These are phyloP conservation scores for Nomada hirtipes DNA, from an alignment of 2,888 invertebrate genomes.

Conservation along the genomic window DNA sequence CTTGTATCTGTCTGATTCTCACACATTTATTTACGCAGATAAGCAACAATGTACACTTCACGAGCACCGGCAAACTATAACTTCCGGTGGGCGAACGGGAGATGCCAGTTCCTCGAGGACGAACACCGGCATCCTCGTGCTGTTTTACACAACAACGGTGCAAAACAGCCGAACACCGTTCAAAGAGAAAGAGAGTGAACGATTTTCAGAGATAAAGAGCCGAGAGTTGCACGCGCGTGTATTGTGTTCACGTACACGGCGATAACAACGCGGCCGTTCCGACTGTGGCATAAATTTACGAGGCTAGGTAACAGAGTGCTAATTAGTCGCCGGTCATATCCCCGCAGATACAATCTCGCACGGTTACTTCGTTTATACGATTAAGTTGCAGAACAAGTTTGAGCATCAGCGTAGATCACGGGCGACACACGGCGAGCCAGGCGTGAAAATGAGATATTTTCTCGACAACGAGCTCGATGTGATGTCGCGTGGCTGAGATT, in stretches of 20 bases:
- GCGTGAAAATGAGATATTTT: conserved; percentile 62
- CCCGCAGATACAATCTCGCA: conserved; percentile 54
- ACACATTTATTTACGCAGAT: conserved; percentile 30
- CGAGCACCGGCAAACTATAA: conserved; percentile 19
- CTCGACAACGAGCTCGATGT: neutral
- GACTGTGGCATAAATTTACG: conserved; percentile 57
- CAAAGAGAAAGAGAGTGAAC: conserved; percentile 19
- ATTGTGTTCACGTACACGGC: conserved; percentile 5
- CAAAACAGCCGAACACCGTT: conserved; percentile 16
- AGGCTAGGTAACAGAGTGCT: conserved; percentile 59
- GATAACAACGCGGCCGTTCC: conserved; percentile 31
- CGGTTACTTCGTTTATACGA: conserved; percentile 49
- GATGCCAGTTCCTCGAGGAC: neutral
- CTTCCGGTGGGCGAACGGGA: conserved; percentile 25
- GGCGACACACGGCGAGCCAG: conserved; percentile 38
- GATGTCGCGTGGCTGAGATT: no score
- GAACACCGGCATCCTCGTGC: neutral
- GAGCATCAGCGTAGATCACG: conserved; percentile 55
- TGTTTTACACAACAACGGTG: neutral
- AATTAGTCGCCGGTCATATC: conserved; percentile 65
- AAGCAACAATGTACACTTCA: conserved; percentile 32
- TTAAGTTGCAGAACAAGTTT: conserved; percentile 60
- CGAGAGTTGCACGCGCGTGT: neutral
- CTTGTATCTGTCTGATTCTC: conserved; percentile 50
- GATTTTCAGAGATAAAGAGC: conserved; percentile 10